These are phyloP conservation scores for Leguminivora glycinivorella DNA, from an alignment of 1,140 invertebrate genomes.

Conservation along the genomic window DNA sequence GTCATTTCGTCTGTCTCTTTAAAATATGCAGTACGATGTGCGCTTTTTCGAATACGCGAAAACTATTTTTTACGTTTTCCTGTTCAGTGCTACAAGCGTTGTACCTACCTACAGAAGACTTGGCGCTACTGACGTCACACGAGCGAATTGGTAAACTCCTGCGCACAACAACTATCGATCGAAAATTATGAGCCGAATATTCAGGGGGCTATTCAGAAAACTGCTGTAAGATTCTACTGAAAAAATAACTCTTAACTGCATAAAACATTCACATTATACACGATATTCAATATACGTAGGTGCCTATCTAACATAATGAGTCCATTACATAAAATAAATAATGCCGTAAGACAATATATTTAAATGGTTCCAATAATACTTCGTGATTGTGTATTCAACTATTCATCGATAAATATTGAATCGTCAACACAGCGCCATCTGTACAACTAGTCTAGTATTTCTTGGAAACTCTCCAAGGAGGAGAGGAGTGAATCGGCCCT, in stretches of 20 bases:
- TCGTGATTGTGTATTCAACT: too few species aligned
- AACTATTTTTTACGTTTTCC: background rate
- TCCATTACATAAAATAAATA: too few species aligned
- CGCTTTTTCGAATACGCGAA: background rate
- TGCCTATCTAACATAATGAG: too few species aligned
- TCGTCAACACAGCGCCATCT: slow-evolving; percentile 6
- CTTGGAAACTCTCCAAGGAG: slow-evolving; percentile 17
- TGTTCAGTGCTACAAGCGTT: background rate
- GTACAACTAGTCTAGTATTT: background rate
- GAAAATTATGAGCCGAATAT: slow-evolving; percentile 6
- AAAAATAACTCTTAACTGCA: too few species aligned
- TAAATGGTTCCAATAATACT: too few species aligned
- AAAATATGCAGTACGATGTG: background rate
- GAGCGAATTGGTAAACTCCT: background rate
- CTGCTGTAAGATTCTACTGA: too few species aligned
- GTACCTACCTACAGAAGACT: background rate
- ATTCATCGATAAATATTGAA: background rate
- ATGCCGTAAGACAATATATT: too few species aligned
- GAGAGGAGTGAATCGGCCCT: slow-evolving; percentile 20
- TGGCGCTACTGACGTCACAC: slow-evolving; percentile 26
- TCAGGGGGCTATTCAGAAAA: background rate
- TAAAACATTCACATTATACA: too few species aligned
- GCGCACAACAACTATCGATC: slow-evolving; percentile 11
- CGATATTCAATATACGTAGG: too few species aligned
- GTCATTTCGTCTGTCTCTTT: background rate